Conservation (phyloP, 2,888 invertebrate species). For the Graphium colonna region DNA sequence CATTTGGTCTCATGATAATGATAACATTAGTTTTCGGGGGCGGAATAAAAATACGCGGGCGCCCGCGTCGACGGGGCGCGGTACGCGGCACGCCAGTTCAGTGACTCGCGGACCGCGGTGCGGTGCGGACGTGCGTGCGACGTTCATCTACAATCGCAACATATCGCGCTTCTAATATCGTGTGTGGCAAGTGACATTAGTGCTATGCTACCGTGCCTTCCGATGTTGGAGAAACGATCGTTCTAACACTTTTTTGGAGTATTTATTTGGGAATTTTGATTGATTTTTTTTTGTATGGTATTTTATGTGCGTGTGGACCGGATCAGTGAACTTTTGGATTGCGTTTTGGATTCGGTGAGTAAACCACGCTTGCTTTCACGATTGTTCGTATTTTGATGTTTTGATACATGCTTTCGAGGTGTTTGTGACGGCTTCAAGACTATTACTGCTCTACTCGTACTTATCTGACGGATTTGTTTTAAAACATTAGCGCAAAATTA, state of each 20-base stretch:
- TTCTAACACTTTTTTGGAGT: constrained; percentile 25
- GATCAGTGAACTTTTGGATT: constrained; percentile 71
- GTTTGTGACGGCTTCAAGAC: too few relatives aligned
- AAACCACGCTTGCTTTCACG: constrained; percentile 1
- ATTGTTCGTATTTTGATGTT: background rate
- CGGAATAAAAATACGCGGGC: constrained; percentile 57
- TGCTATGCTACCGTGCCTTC: constrained; percentile 37
- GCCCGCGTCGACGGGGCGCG: constrained; percentile 49
- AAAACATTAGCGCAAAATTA: background rate
- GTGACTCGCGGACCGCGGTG: constrained; percentile 64
- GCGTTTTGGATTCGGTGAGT: constrained; percentile 73
- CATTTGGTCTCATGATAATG: constrained; percentile 58
- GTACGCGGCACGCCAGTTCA: constrained; percentile 58
- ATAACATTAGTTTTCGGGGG: constrained; percentile 58
- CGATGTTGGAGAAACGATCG: constrained; percentile 33
- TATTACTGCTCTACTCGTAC: background rate
- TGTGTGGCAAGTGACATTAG: constrained; percentile 65
- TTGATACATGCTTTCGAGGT: background rate
- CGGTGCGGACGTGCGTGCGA: constrained; percentile 44
- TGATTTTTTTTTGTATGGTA: constrained; percentile 2
- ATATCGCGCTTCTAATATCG: constrained; percentile 37
- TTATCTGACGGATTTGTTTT: constrained; percentile 5
- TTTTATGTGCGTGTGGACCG: constrained; percentile 56
- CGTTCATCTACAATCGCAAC: background rate
- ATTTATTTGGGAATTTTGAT: constrained; percentile 22